phyloP scores from a whole-genome alignment of 2,797 vertebrate species.

The Siniperca obscura region DNA sequence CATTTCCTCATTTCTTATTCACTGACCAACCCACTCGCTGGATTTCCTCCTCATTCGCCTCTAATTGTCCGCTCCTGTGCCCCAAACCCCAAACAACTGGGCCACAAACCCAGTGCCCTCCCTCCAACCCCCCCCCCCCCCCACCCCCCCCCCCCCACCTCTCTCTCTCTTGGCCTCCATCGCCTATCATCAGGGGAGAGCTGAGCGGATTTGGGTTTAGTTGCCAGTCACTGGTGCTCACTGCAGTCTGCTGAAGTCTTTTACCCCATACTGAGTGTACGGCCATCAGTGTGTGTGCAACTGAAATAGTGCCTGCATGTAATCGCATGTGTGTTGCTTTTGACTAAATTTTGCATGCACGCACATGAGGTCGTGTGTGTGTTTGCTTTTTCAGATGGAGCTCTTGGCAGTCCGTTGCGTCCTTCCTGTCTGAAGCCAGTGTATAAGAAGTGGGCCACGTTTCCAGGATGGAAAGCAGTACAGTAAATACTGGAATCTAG shows the following conservation, averaged over 20 bases:
- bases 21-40: conserved; percentile 18
- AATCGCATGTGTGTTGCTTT: neutral
- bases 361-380: neutral
- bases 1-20: conserved; percentile 38
- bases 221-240: conserved; percentile 32
- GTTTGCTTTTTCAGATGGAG: conserved; percentile 46
- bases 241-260: conserved; percentile 27
- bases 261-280: neutral
- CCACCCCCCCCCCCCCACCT: neutral
- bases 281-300: neutral
- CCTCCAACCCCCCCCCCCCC: neutral
- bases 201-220: conserved; percentile 50
- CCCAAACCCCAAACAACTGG: no score
- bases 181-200: conserved; percentile 33
- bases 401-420: conserved; percentile 44
- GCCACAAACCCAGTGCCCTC: neutral
- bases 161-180: conserved; percentile 22
- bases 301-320: conserved; percentile 4
- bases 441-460: conserved; percentile 62
- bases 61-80: conserved; percentile 13
- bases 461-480: conserved; percentile 53
- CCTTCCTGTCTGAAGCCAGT: conserved; percentile 46
- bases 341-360: neutral
- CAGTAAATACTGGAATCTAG: conserved; percentile 54
- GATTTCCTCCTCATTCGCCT: conserved; percentile 15